phyloP scores from a whole-genome alignment of 2,113 vertebrate species.

The Lycaon pictus region DNA sequence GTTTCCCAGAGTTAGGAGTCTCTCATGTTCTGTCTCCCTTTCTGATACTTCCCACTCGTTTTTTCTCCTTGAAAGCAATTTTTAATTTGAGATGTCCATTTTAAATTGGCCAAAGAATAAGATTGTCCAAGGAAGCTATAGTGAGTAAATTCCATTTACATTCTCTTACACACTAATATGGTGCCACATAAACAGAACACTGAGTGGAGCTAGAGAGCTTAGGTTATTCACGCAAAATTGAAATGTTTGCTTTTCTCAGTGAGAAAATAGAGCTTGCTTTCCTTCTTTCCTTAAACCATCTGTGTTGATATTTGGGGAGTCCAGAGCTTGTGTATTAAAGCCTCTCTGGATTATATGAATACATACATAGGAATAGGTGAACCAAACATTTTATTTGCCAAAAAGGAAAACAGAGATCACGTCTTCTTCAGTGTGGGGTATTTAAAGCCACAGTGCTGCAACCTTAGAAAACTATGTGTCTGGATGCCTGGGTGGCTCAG shows the following conservation, averaged over 20 bases:
- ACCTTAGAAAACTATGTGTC: neutral
- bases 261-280: neutral
- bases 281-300: neutral
- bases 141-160: neutral
- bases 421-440: neutral
- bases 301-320: neutral
- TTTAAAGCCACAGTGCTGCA: neutral
- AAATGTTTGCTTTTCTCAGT: neutral
- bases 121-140: neutral
- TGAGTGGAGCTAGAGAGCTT: slow-evolving; percentile 70
- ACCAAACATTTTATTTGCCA: neutral
- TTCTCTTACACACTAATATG: neutral
- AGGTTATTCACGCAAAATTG: neutral
- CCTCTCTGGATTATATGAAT: neutral
- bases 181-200: neutral
- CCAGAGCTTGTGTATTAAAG: neutral
- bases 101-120: neutral
- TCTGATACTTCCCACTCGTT: too few species aligned
- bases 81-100: neutral
- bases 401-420: neutral
- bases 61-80: too few species aligned
- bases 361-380: neutral
- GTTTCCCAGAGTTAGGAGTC: too few species aligned
- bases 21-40: too few species aligned
- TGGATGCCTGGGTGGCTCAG: neutral